Evolutionary conservation across 2,888 invertebrate species (phyloP), one percentile per base, ranked within the genome.

Genomic region (Lasioglossum vierecki): DNA sequence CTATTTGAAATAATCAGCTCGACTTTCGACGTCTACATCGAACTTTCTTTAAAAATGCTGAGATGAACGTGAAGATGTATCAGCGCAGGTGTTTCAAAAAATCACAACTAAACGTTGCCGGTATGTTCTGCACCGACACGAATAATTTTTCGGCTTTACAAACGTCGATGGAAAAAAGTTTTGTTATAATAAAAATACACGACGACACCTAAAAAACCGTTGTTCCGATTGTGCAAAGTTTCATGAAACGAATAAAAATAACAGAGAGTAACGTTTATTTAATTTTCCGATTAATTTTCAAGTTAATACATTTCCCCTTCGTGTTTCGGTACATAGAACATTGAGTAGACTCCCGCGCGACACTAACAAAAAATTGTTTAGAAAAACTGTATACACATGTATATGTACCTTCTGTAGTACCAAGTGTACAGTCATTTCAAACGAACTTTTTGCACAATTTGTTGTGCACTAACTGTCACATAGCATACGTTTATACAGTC

Each of bases 51-150:
- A 9, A 79, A 78, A 39, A 85, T 88, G 88, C 81, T 85, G 79
- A 70, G 41, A 88, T 88, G 88, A 88, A 79, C 75, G 76, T 88
- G 85, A 82, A 76, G 79, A 77, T 86, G 84, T 87, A 87, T 41
- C n/a, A 4, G 39, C 39, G 15, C 73, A 22, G 13, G 22, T 39
- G 70, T 70, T n/a, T 5, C n/a, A n/a, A 70, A 70, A n/a, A 0
- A 1, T n/a, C 41, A 22, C 41, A 41, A 41, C 35, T 6, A 22
- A 35, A 15, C 66, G 39, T 30, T 15, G 26, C 30, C 63, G 30
- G 15, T 63, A n/a, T 8, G 13, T 63, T 30, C 30, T 3, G 22
- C 9, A 8, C 35, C 9, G 66, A 39, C 35, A 30, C 22, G 35
- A 5, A 57, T n/a, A 11, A 57, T 57, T 57, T n/a, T 4, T n/a